Base-by-base conservation (phyloP, 2,888 invertebrate species). In the Bugulina stolonifera region DNA sequence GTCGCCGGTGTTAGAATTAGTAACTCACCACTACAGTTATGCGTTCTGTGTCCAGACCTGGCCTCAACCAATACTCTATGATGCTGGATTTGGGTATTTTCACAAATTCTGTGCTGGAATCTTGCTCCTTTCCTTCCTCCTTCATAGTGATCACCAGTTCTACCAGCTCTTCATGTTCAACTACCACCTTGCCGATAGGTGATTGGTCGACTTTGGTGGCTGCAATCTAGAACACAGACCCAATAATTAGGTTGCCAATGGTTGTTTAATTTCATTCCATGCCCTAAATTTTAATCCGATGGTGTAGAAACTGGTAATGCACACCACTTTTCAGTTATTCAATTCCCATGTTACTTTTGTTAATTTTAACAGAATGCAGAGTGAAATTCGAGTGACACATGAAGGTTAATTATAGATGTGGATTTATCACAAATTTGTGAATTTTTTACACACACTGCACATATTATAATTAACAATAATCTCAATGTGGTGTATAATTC, bases 11-110 rank as follows among this genome's bases (percentile, higher is more conserved):
- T n/a, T n/a, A n/a, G n/a, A n/a, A n/a, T n/a, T n/a, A n/a, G n/a
- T n/a, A 64, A 34, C 64, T 34, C 34, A 64, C 64, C 64, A 27
- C 18, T n/a, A 64, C 64, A 3, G 64, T 64, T 5, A 64, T 64
- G 3, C 64, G 22, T 32, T 64, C 32, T 14, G 64, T 64, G 3
- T 27, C 32, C 2, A 27, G 22, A 34, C 27, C 27, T 3, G 64
- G 64, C 3, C 32, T 27, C 2, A 64, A 32, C 64, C 64, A 64
- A n/a, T 64, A 64, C 32, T 64, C 64, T 14, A 64, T 32, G 32
- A 64, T 64, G 32, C 64, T 64, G 2, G 22, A 25, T 32, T 64
- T 64, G 2, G 64, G 64, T 27, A 64, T 32, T 29, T 2, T 32
- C 18, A 64, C 14, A 27, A 29, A 64, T 32, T 64, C 64, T 2